Conservation (phyloP, 2,797 vertebrate genomes). For the Argentina silus region DNA sequence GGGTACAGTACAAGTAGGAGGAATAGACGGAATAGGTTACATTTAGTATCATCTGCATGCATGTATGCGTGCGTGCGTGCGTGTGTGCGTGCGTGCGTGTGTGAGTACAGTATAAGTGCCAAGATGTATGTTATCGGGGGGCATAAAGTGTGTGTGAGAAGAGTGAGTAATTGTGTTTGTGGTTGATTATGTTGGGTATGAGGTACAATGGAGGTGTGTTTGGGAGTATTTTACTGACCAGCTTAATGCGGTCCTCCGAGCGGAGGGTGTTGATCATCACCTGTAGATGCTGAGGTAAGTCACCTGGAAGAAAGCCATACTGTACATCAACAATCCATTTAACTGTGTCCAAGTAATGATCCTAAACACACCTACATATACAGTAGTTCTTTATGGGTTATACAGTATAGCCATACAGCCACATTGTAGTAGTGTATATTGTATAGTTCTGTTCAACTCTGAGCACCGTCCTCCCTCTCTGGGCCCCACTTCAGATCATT, state of each 20-base stretch:
- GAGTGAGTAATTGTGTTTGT: neutral
- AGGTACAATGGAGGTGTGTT: neutral
- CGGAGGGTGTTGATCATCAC: constrained; percentile 98
- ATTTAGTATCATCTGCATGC: neutral
- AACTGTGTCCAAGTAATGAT: neutral
- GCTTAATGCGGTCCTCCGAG: constrained; percentile 94
- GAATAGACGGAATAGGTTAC: neutral
- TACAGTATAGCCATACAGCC: neutral
- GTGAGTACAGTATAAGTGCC: constrained; percentile 59
- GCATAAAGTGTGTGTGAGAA: neutral
- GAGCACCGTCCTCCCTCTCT: neutral
- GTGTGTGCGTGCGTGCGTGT: constrained; percentile 50
- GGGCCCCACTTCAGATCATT: neutral
- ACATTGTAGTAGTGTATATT: neutral
- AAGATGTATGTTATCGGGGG: constrained; percentile 43
- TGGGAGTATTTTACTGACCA: constrained; percentile 80
- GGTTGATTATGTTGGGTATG: neutral
- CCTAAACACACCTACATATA: neutral
- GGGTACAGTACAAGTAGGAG: neutral
- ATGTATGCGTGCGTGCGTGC: constrained; percentile 34
- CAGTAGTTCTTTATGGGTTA: neutral
- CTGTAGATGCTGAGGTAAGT: constrained; percentile 95
- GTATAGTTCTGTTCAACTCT: neutral
- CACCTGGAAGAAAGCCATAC: constrained; percentile 77
- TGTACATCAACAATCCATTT: neutral